These are phyloP conservation scores for Sarcoramphus papa DNA, from an alignment of 2,797 vertebrate species.

Conservation along the genomic window DNA sequence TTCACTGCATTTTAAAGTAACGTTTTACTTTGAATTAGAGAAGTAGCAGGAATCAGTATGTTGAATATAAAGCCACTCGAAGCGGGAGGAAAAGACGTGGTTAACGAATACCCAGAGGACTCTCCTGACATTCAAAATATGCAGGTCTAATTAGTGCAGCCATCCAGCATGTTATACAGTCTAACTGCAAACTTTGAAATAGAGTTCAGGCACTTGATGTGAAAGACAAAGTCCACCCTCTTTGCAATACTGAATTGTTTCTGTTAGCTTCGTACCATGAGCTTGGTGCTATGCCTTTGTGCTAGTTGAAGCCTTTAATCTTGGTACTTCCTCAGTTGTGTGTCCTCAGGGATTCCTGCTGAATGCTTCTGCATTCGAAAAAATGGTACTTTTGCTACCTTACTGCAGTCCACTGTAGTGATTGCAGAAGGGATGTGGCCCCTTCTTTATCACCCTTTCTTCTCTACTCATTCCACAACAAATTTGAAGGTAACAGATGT, in stretches of 20 bases:
- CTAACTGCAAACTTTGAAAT: neutral
- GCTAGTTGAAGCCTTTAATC: neutral
- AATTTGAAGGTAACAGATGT: neutral
- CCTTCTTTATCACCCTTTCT: neutral
- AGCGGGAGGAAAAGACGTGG: neutral
- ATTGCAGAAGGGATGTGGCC: neutral
- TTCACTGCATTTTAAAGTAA: neutral
- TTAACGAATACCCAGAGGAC: neutral
- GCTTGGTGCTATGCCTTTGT: neutral
- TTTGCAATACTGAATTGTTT: neutral
- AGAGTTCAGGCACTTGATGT: neutral
- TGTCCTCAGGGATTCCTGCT: neutral
- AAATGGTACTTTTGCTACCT: neutral
- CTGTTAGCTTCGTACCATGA: neutral
- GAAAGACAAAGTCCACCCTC: neutral
- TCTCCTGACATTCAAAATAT: neutral
- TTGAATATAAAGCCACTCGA: neutral
- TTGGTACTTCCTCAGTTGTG: neutral
- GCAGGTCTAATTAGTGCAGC: neutral
- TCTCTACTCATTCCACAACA: neutral
- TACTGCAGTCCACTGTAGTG: neutral
- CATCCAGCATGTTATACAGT: neutral
- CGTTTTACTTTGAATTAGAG: neutral
- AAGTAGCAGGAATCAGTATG: neutral
- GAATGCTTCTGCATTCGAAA: neutral